A percentile compares a stretch with the other conserved stretches of the same genome.
Evolutionary conservation across 2,888 invertebrate species (phyloP).

Genomic region (Dinocampus coccinellae): DNA sequence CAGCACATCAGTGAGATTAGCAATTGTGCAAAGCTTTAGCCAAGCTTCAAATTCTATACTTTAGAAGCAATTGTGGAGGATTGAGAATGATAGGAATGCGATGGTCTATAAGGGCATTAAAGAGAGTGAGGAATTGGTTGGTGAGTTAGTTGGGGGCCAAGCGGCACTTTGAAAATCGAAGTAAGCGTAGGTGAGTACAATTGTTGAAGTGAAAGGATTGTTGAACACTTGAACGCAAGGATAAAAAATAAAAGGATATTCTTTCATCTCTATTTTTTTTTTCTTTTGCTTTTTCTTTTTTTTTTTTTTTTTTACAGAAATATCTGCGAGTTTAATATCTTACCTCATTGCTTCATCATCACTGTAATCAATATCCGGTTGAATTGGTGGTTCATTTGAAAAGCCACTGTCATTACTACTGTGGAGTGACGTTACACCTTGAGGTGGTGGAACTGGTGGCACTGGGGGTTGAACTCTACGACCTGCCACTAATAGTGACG

Average conservation of each 20-base stretch:
- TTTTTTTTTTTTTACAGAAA: slow-evolving; percentile 9
- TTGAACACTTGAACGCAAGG: background rate
- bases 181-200: slow-evolving; percentile 26
- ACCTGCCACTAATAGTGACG: slow-evolving; percentile 64
- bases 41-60: slow-evolving; percentile 19
- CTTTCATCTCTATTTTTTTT: no score
- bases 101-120: background rate
- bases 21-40: slow-evolving; percentile 48
- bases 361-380: slow-evolving; percentile 91
- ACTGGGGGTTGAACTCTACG: slow-evolving; percentile 70
- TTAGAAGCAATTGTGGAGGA: background rate
- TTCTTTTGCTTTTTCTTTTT: background rate
- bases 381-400: slow-evolving; percentile 89
- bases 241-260: background rate
- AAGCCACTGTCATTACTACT: slow-evolving; percentile 94
- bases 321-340: slow-evolving; percentile 43
- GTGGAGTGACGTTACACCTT: slow-evolving; percentile 78
- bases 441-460: slow-evolving; percentile 66
- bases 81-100: background rate
- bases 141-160: background rate
- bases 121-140: background rate
- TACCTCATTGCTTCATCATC: slow-evolving; percentile 87
- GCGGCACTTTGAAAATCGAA: slow-evolving; percentile 25
- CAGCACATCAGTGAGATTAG: slow-evolving; percentile 46
- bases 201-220: no score